Conservation (phyloP, 2,113 vertebrate genomes). For the Tauraco erythrolophus region DNA sequence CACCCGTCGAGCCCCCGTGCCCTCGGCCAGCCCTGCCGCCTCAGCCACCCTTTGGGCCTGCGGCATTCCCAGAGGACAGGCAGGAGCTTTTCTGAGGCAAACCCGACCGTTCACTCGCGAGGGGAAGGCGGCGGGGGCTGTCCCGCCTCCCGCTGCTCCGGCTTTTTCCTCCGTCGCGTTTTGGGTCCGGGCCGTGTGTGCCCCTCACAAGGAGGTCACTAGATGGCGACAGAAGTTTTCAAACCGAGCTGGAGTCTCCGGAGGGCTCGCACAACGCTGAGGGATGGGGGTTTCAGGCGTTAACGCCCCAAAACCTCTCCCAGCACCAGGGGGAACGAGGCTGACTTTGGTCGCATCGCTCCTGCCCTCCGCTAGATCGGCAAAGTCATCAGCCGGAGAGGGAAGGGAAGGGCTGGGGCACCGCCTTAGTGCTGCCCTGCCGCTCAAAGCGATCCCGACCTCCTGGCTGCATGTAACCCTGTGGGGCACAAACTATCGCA, state of each 20-base stretch:
- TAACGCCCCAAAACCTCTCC: rapidly evolving
- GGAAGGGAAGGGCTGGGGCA: background rate
- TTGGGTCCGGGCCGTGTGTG: rapidly evolving
- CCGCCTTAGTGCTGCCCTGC: background rate
- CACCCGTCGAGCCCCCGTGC: rapidly evolving
- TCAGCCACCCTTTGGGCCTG: rapidly evolving
- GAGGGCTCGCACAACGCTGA: background rate
- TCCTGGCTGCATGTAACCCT: rapidly evolving
- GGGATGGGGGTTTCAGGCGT: background rate
- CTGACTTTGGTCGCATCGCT: background rate
- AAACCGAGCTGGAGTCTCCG: background rate
- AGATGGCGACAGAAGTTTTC: slow-evolving; percentile 32
- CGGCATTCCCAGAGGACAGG: background rate
- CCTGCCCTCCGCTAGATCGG: background rate
- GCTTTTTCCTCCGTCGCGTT: background rate
- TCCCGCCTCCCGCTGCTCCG: background rate
- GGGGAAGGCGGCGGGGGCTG: background rate
- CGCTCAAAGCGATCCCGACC: too few relatives aligned
- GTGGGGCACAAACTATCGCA: background rate
- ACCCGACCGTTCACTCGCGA: background rate
- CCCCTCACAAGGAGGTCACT: background rate
- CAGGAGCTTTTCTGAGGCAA: background rate
- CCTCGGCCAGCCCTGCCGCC: background rate
- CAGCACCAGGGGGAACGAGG: background rate
- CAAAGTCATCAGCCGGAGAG: background rate